Base-by-base conservation (phyloP, 2,888 invertebrate genomes). In the Rotaria macrura region DNA sequence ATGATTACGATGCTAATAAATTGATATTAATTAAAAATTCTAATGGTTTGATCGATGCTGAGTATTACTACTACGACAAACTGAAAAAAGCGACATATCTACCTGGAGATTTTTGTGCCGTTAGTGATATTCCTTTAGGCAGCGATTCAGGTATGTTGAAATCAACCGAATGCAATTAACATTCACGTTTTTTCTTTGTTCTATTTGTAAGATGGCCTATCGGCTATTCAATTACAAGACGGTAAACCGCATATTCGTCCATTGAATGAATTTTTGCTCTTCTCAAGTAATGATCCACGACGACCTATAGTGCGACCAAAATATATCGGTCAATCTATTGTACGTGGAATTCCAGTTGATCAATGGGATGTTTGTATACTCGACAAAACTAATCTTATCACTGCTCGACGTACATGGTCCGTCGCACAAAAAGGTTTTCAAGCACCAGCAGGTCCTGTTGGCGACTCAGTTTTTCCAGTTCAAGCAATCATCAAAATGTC, bases 331-430 rank as follows among this genome's bases (percentile, higher is more conserved):
- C 10, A 79, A 79, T 0, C 5, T 14, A 7, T n/a, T 1, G n/a
- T 79, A 10, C 79, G 79, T 43, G 79, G 79, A 43, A 79, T 79
- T n/a, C 79, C 43, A 40, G 79, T 79, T 43, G 79, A 79, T 43
- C 23, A 79, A 79, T 79, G 79, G 79, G 43, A 79, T n/a, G n/a
- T 43, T 14, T 79, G 79, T 79, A 43, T 43, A 10, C 6, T 79
- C 10, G n/a, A 79, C n/a, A 43, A n/a, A 43, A 0, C 1, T 9
- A 40, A 10, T 20, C 43, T 20, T 43, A 34, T 25, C 43, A 79
- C 79, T 5, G 2, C 5, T 1, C 9, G 14, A 79, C 79, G 79
- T 79, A 14, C 25, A n/a, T 79, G 79, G 79, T 25, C 43, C 9
- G 43, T 79, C 43, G 79, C 43, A 20, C 23, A n/a, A 43, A 23